A percentile compares a stretch with the other conserved stretches of the same genome.
These are phyloP conservation scores for Nomada hirtipes DNA, from an alignment of 2,888 invertebrate species.

Conservation along the genomic window DNA sequence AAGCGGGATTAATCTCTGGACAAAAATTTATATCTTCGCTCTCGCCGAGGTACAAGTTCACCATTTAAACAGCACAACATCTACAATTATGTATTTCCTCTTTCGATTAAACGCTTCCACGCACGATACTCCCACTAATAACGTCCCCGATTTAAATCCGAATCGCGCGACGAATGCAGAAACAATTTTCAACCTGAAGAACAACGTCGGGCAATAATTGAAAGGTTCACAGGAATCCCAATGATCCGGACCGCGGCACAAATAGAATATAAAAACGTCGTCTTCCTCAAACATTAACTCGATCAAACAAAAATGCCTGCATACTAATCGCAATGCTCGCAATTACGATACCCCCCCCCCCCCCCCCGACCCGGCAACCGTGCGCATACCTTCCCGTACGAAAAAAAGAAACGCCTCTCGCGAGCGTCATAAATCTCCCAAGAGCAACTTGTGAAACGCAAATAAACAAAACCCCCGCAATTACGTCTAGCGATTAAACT, in stretches of 20 bases:
- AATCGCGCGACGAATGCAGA: no score
- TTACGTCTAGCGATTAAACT: not conserved
- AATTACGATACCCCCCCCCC: not conserved
- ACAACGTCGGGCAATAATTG: not conserved
- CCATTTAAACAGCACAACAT: no score
- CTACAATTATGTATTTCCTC: no score
- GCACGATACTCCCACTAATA: no score
- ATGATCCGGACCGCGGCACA: not conserved
- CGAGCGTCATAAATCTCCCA: not conserved
- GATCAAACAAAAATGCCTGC: not conserved
- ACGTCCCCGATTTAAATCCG: no score
- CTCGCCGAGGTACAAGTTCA: no score
- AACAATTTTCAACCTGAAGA: not conserved
- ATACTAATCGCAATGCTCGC: not conserved
- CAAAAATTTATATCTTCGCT: no score
- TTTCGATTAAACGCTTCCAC: no score
- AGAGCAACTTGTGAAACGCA: not conserved
- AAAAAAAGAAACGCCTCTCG: no score
- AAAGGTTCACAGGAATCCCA: not conserved
- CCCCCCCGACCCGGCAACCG: not conserved
- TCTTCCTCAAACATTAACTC: not conserved
- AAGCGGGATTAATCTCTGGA: no score
- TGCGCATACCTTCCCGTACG: not conserved
- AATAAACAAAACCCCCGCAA: not conserved
- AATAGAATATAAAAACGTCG: not conserved